These are phyloP conservation scores for Petrolisthes manimaculis DNA, from an alignment of 2,888 invertebrate species.

Conservation along the genomic window DNA sequence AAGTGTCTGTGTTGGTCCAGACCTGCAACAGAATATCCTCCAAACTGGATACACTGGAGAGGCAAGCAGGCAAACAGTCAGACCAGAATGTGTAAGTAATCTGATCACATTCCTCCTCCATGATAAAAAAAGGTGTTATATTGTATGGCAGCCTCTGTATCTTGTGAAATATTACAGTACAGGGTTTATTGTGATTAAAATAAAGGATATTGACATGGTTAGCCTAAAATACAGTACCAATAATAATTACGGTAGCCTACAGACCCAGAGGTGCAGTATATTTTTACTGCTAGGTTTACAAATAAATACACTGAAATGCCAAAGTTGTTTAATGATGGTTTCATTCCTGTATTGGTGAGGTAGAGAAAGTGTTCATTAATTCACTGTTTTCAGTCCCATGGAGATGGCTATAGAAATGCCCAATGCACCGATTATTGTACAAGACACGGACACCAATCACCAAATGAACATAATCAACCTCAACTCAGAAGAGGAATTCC, in stretches of 20 bases:
- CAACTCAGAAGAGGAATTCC: conserved; percentile 71
- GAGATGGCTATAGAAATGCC: conserved; percentile 34
- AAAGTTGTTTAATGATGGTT: no score
- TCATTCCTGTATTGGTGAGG: no score
- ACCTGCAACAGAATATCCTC: conserved; percentile 58
- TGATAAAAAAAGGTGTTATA: no score
- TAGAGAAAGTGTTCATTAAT: no score
- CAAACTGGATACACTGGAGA: conserved; percentile 51
- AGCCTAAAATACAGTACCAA: no score
- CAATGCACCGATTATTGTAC: conserved; percentile 37
- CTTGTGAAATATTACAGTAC: not conserved
- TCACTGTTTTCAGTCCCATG: conserved; percentile 25
- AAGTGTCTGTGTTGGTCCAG: conserved; percentile 52
- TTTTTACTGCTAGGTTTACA: no score
- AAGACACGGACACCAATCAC: conserved; percentile 39
- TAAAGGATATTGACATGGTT: not conserved
- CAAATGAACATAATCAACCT: conserved; percentile 68
- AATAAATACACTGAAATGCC: no score
- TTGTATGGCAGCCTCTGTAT: not conserved
- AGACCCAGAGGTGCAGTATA: no score
- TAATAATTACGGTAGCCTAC: no score
- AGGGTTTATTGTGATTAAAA: not conserved
- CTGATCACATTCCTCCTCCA: no score
- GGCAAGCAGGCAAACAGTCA: conserved; percentile 31
- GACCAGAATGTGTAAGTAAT: conserved; percentile 40